Conservation (phyloP, 2,113 vertebrate species). For the Triplophysa dalaica region DNA sequence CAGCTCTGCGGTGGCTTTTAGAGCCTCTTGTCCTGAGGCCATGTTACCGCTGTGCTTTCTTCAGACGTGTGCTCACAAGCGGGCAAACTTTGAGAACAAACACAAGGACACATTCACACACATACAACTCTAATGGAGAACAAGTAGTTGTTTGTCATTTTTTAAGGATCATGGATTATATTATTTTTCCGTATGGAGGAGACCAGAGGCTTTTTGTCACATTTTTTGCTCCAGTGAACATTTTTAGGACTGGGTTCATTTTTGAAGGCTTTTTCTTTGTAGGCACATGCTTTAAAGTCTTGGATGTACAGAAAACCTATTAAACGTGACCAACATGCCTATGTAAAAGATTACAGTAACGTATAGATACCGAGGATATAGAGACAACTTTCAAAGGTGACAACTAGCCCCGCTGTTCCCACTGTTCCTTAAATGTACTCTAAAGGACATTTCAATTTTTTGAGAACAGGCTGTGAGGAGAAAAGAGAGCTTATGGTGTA, state of each 20-base stretch:
- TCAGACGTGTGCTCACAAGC: constrained; percentile 31
- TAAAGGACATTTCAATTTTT: not conserved
- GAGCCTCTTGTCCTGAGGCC: constrained; percentile 64
- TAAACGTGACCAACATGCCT: too few relatives aligned
- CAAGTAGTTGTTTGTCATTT: not conserved
- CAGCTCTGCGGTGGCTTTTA: constrained; percentile 66
- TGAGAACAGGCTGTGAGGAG: not conserved
- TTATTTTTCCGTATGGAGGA: too few relatives aligned
- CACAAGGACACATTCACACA: constrained; percentile 30
- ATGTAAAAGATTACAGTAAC: too few relatives aligned
- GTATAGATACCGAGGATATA: too few relatives aligned
- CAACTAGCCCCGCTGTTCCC: too few relatives aligned
- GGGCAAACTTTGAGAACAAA: not conserved
- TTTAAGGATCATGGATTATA: not conserved
- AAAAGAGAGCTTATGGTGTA: constrained; percentile 27
- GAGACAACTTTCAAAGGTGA: too few relatives aligned
- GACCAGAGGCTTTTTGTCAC: too few relatives aligned
- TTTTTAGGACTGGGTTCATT: too few relatives aligned
- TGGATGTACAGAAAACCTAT: too few relatives aligned
- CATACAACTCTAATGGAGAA: constrained; percentile 3
- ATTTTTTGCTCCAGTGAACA: too few relatives aligned
- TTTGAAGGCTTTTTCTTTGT: not conserved
- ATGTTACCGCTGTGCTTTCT: constrained; percentile 15
- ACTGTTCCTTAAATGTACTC: too few relatives aligned
- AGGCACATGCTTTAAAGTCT: constrained; percentile 24